Base-by-base conservation (phyloP, 2,888 invertebrate species). In the Galeruca laticollis region DNA sequence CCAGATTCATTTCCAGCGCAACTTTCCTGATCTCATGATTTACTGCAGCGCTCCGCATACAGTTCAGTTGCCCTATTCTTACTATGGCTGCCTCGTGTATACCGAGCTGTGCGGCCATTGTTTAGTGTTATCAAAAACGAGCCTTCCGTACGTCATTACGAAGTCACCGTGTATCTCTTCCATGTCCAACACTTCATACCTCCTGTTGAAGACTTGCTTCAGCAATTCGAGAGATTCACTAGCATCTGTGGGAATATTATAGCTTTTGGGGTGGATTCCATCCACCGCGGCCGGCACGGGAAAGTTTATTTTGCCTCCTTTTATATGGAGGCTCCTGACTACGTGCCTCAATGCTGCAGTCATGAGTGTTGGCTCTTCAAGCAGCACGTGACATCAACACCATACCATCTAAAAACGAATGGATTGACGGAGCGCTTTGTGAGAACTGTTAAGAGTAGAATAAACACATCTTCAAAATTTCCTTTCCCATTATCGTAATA, bases 271-370 rank as follows among this genome's bases (percentile, higher is more conserved):
- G n/a, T n/a, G 11, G 13, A 37, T 37, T 37, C 35, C 13, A 11
- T 37, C 35, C 11, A 54, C 26, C 54, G 54, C 54, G 13, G 18
- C 54, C 54, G 54, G 54, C 20, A 54, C 54, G 13, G 54, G 26
- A 35, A 10, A 49, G 15, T 31, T 57, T 6, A 57, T 33, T 57
- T 3, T 57, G 37, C 33, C 60, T 11, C 60, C 60, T 40, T 40
- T 60, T 9, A 15, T 6, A 11, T 60, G 60, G 3, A 37, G n/a
- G 9, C 18, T 60, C 11, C 60, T 37, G 11, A 37, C 40, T 20
- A 15, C 9, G 18, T 37, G 60, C 60, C 60, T 60, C 2, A 47
- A 1, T 21, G 60, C 60, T 13, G 31, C 43, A 8, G 15, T 47
- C 2, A 47, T 43, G 1, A 47, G 21, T 6, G 20, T 11, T 47